A percentile compares a stretch with the other conserved stretches of the same genome.
Conservation (phyloP, 2,888 invertebrate species). For the Papilio elwesi region DNA sequence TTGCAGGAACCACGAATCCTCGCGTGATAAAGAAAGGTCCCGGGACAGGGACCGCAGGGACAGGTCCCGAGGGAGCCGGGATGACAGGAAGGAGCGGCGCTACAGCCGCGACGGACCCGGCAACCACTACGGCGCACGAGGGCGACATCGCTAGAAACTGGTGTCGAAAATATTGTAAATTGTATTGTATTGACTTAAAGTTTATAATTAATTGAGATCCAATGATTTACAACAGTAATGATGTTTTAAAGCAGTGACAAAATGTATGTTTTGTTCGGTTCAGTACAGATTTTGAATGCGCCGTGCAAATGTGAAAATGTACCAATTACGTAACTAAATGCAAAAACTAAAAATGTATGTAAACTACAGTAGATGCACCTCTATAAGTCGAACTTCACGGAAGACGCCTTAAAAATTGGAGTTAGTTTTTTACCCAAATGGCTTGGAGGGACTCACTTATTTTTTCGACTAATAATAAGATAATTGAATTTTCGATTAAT, state of each 20-base stretch:
- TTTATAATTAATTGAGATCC: neutral
- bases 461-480: no score
- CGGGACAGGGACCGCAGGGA: constrained; percentile 74
- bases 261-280: neutral
- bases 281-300: neutral
- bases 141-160: constrained; percentile 68
- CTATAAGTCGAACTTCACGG: no score
- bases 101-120: constrained; percentile 71
- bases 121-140: constrained; percentile 66
- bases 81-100: constrained; percentile 71
- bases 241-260: neutral
- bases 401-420: no score
- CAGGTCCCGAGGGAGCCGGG: constrained; percentile 62
- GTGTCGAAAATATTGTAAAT: constrained; percentile 27
- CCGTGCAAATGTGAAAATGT: neutral
- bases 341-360: no score
- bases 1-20: constrained; percentile 55
- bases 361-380: no score
- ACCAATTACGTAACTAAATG: neutral
- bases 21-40: constrained; percentile 68
- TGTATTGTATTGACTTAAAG: neutral
- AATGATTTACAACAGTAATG: neutral
- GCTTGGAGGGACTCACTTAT: no score
- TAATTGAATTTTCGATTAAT: no score
- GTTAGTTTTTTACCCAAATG: no score